Base-by-base conservation (phyloP, 1,140 invertebrate species). In the Sycobia sp. region DNA sequence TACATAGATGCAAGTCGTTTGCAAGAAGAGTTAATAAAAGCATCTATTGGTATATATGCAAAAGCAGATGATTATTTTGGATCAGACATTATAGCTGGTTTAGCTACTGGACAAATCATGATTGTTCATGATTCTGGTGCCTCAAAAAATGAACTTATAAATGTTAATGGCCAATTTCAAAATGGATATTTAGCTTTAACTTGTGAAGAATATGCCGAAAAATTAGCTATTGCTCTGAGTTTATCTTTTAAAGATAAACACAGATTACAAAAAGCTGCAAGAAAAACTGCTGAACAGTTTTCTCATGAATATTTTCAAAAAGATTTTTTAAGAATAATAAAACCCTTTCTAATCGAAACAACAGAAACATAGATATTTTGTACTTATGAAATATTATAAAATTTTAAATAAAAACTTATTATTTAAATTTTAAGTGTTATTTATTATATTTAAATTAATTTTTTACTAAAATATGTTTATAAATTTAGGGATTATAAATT, bases 41-140 rank as follows among this genome's bases (percentile, higher is more conserved):
- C 88, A 39, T 84, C 85, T 7, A 89, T 98, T 63, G 96, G 93
- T 1, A 79, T 99, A 34, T 97, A 99, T 76, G 93, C 97, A 11
- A 99, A 99, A 97, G 93, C 91, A 88, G 96, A 99, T 82, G 98
- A 99, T 82, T 97, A 99, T 83, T 99, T 99, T 85, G 97, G 97
- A 39, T 99, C 99, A 67, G 91, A 93, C 65, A 86, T 99, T 16
- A 97, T 99, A 0, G 98, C 99, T 80, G 91, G 90, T 69, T 96
- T 99, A 94, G 96, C 98, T 34, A 95, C 96, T 47, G 98, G 97
- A 4, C 84, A 97, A 16, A 88, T 99, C n/a, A 93, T 94, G 79
- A 84, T 99, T 11, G 96, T 96, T 25, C 93, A 98, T 76, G 85
- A 89, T 67, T 99, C 97, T 22, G 97, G 96, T 22, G 97, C 97